Evolutionary conservation across 37 sponge, comb jelly and placozoan genomes (phyloP), one percentile per base, ranked within the genome.

Genomic region (Petrosia ficiformis): DNA sequence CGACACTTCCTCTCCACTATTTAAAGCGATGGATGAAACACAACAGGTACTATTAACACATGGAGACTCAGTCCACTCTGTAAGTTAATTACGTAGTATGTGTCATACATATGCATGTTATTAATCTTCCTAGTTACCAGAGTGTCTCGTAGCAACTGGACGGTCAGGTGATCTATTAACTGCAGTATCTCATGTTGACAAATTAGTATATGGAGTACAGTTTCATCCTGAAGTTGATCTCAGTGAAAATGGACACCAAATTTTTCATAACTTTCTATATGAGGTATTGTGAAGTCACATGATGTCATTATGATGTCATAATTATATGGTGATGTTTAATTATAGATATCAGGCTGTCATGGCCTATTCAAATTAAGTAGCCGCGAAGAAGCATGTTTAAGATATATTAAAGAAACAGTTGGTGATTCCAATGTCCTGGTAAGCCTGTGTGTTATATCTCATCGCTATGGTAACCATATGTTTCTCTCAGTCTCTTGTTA

Each of bases 151-250:
- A 22, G 63, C 63, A 26, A 61, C 26, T n/a, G 19, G 67, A 66
- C 30, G 59, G 85, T 78, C 80, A 3, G 92, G 89, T 4, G 70
- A 58, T 32, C 10, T 88, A 16, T 74, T 92, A 19, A 68, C 86
- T 21, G 96, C 77, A n/a, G 32, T 95, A 37, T 61, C 67, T 11
- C 85, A 95, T 79, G n/a, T 30, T 34, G 39, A 30, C 11, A 54
- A 44, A 66, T 81, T 74, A 2, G 68, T 95, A 28, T 92, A 71
- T 83, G 96, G 96, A 2, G 75, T 95, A 19, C 96, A 95, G 84
- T 95, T 95, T 58, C 96, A 95, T 57, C 96, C 96, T 14, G 96
- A 95, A 63, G 92, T 89, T 1, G 87, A 95, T 58, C 86, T 91
- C 22, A 86, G 90, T 0, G 54, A 29, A 4, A 80, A 95, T 35